These are phyloP conservation scores for Rhinopithecus roxellana DNA, from an alignment of 2,113 vertebrate species.

Conservation along the genomic window DNA sequence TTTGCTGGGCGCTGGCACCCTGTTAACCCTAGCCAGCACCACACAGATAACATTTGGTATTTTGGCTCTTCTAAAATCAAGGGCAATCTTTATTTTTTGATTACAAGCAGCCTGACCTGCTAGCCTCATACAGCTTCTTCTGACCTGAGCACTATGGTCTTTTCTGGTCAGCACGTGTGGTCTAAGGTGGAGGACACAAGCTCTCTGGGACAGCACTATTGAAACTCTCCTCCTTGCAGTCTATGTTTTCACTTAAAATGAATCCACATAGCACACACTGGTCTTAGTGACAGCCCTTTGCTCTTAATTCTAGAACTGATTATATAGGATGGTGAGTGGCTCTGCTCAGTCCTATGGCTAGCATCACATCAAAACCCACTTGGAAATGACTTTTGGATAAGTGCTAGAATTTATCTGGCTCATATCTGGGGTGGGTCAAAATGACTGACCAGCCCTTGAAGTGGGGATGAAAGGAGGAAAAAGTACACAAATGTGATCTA, in stretches of 20 bases:
- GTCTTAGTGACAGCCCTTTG: neutral
- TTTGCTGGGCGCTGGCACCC: neutral
- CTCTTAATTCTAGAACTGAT: neutral
- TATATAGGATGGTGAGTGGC: neutral
- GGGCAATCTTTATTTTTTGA: neutral
- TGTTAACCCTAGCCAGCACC: neutral
- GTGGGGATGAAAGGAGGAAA: conserved; percentile 31
- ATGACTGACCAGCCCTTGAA: conserved; percentile 27
- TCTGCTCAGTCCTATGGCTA: neutral
- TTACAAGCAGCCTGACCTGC: neutral
- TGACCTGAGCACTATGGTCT: neutral
- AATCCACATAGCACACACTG: neutral
- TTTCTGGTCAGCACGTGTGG: neutral
- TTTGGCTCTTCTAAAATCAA: neutral
- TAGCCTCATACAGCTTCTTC: neutral
- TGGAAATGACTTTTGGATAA: conserved; percentile 10
- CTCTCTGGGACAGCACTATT: neutral
- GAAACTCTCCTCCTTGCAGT: neutral
- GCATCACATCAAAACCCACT: neutral
- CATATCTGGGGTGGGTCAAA: neutral
- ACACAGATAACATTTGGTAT: neutral
- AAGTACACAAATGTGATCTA: conserved; percentile 59
- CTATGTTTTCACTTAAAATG: neutral
- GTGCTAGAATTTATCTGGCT: neutral
- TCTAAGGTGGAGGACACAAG: neutral